Evolutionary conservation across 2,113 vertebrate species (phyloP).

Genomic region (Grallaria varia): DNA sequence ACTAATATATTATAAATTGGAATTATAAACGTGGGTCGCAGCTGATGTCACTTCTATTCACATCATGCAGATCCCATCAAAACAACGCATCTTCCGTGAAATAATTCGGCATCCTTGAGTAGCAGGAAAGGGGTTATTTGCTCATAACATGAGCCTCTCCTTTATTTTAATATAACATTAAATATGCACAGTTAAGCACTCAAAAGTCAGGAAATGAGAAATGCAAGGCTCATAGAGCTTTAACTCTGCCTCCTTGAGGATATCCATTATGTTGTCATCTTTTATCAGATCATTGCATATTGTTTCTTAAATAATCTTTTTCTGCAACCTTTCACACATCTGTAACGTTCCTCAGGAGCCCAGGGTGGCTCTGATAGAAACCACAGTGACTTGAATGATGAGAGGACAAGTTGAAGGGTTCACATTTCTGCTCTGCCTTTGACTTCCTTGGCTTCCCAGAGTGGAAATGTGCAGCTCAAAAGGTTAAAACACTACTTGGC

Average conservation of each 20-base stretch:
- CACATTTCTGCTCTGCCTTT: background rate
- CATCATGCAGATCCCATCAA: conserved; percentile 47
- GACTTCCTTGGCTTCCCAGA: background rate
- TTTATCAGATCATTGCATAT: conserved; percentile 61
- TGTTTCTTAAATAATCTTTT: conserved; percentile 55
- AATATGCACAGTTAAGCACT: conserved; percentile 68
- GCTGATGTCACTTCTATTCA: conserved; percentile 44
- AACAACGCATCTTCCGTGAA: conserved; percentile 37
- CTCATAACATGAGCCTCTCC: background rate
- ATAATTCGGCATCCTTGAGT: conserved; percentile 40
- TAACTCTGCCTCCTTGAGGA: conserved; percentile 61
- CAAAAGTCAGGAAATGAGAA: conserved; percentile 68
- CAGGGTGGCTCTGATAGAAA: background rate
- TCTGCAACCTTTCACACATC: background rate
- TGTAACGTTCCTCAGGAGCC: background rate
- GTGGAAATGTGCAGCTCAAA: background rate
- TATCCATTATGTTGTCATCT: conserved; percentile 68
- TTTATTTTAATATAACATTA: conserved; percentile 65
- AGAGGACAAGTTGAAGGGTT: background rate
- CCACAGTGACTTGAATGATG: background rate
- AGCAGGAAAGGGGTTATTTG: conserved; percentile 40
- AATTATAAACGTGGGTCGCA: conserved; percentile 2
- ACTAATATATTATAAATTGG: background rate
- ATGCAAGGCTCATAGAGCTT: conserved; percentile 61
- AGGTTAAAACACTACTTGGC: background rate